These are phyloP conservation scores for Ciconia nigra DNA, from an alignment of 2,797 vertebrate species.

Conservation along the genomic window DNA sequence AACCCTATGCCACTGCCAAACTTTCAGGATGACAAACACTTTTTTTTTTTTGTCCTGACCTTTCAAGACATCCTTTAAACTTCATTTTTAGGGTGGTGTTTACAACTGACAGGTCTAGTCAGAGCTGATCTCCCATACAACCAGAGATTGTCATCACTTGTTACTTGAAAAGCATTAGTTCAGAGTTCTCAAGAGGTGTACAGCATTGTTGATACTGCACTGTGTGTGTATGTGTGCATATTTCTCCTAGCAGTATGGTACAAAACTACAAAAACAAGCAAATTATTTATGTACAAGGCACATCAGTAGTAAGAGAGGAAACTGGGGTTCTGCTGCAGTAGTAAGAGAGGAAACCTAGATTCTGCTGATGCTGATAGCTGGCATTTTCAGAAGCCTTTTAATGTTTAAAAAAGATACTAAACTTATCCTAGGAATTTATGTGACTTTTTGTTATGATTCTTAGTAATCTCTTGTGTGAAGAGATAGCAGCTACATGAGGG, in stretches of 20 bases:
- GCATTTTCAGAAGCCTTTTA: not conserved
- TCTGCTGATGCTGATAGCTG: not conserved
- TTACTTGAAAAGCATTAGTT: not conserved
- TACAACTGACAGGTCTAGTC: not conserved
- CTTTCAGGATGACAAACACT: not conserved
- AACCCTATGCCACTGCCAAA: not conserved
- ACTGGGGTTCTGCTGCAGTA: not conserved
- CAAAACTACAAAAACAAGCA: not conserved
- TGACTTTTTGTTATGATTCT: not conserved
- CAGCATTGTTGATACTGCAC: not conserved
- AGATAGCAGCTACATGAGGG: not conserved
- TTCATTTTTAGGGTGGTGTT: not conserved
- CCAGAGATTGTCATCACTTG: not conserved
- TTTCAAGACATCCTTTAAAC: not conserved
- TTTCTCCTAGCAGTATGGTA: not conserved
- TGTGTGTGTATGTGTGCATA: not conserved
- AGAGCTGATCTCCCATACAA: not conserved
- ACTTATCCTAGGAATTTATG: not conserved
- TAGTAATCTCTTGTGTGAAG: not conserved
- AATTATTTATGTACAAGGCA: not conserved
- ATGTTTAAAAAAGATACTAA: not conserved
- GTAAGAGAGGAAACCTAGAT: not conserved
- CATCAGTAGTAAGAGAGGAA: not conserved
- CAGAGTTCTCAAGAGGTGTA: not conserved
- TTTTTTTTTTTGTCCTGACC: rapidly evolving